A percentile compares a stretch with the other conserved stretches of the same genome.
phyloP scores from a whole-genome alignment of 2,797 vertebrate species.

The Sparus aurata region DNA sequence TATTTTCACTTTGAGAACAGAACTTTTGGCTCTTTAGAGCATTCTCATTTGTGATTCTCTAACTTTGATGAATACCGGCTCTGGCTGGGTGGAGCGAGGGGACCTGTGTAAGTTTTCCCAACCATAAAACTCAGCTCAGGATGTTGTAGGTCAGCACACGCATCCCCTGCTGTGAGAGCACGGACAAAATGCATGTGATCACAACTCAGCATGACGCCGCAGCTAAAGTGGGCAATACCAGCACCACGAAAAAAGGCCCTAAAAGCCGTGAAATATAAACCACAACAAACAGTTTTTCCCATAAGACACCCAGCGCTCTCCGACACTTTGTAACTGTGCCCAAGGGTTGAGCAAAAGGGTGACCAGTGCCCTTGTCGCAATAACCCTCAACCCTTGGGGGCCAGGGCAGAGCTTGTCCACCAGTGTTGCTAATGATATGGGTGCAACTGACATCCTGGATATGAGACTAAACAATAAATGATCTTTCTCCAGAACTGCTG shows the following conservation, averaged over 20 bases:
- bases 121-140: neutral
- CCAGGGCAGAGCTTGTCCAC: neutral
- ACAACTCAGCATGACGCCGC: neutral
- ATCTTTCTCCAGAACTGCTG: no score
- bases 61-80: neutral
- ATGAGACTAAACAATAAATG: no score
- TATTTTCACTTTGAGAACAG: neutral
- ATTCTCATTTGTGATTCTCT: neutral
- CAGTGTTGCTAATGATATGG: no score
- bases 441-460: no score
- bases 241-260: no score
- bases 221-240: neutral
- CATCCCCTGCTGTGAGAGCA: neutral
- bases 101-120: no score
- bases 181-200: neutral
- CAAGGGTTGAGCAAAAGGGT: no score
- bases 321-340: neutral
- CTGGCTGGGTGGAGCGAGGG: neutral
- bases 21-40: neutral
- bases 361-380: no score
- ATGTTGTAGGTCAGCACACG: neutral
- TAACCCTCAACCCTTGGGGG: no score
- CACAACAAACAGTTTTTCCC: neutral
- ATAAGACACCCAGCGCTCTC: neutral
- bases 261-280: neutral